Percentiles rank a stretch among this genome's conserved stretches.
Conservation (phyloP, 2,888 invertebrate genomes). For the Drosophila prostipennis region DNA sequence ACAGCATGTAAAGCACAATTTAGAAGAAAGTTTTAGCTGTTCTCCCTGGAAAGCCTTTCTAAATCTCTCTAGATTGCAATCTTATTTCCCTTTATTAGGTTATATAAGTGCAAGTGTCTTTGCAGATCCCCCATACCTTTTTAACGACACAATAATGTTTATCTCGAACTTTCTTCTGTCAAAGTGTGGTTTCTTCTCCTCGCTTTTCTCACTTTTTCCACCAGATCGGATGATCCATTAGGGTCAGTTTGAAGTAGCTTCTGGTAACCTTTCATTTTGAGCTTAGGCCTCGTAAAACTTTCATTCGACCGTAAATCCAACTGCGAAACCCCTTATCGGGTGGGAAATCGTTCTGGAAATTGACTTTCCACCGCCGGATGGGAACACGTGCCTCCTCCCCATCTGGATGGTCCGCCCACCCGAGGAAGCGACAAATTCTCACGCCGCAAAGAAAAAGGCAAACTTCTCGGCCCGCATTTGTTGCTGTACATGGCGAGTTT, state of each 20-base stretch:
- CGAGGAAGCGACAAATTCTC: conserved; percentile 51
- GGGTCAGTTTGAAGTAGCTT: conserved; percentile 48
- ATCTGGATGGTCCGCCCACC: not conserved
- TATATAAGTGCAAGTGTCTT: not conserved
- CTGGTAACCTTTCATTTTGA: conserved; percentile 26
- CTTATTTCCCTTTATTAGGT: not conserved
- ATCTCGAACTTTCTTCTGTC: conserved; percentile 59
- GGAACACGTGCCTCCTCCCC: conserved; percentile 52
- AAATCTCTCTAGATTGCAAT: not conserved
- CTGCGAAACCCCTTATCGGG: conserved; percentile 26
- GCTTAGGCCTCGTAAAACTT: conserved; percentile 45
- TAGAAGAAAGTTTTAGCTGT: not conserved
- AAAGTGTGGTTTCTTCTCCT: conserved; percentile 28
- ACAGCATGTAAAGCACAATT: not conserved
- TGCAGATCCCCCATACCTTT: conserved; percentile 3
- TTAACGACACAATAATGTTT: conserved; percentile 49
- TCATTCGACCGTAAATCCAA: conserved; percentile 22
- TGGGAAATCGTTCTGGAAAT: conserved; percentile 31
- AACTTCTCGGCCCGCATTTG: conserved; percentile 6
- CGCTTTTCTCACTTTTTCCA: conserved; percentile 31
- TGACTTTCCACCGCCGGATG: conserved; percentile 48
- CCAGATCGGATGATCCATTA: conserved; percentile 52
- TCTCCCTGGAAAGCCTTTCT: too few relatives aligned
- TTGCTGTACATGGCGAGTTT: not conserved
- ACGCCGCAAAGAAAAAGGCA: conserved; percentile 44